Evolutionary conservation across 1,140 invertebrate species (phyloP).

Genomic region (Amphibalanus amphitrite): DNA sequence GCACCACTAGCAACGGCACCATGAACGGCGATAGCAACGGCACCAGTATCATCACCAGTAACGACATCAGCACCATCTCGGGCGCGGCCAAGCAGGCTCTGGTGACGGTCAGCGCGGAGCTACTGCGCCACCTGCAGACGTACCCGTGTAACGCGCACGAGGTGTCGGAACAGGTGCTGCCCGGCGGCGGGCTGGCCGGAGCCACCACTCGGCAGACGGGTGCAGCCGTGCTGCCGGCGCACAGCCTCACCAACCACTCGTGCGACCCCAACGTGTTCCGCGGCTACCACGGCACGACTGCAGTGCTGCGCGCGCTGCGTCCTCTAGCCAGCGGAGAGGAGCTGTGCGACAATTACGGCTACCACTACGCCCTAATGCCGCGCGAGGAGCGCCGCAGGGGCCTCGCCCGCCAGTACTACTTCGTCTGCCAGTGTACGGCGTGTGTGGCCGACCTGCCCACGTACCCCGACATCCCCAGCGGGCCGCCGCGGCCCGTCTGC

Average conservation of each 20-base stretch:
- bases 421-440: constrained; percentile 59
- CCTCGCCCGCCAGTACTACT: constrained; percentile 66
- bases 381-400: constrained; percentile 39
- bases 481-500: not conserved
- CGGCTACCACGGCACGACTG: constrained; percentile 20
- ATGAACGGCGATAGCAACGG: too few species aligned
- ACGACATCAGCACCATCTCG: constrained; percentile 7
- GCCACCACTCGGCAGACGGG: constrained; percentile 24
- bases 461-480: constrained; percentile 26
- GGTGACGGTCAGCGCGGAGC: constrained; percentile 24
- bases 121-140: constrained; percentile 55
- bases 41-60: too few species aligned
- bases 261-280: constrained; percentile 69
- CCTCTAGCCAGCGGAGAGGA: constrained; percentile 28
- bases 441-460: constrained; percentile 55
- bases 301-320: constrained; percentile 28
- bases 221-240: constrained; percentile 47
- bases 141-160: constrained; percentile 67
- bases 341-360: constrained; percentile 51
- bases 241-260: constrained; percentile 74
- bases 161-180: constrained; percentile 33
- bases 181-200: not conserved
- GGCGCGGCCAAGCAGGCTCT: constrained; percentile 8
- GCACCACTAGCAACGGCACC: too few species aligned
- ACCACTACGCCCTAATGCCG: constrained; percentile 50